Evolutionary conservation across 2,888 invertebrate species (phyloP).

Genomic region (Tipula unca): DNA sequence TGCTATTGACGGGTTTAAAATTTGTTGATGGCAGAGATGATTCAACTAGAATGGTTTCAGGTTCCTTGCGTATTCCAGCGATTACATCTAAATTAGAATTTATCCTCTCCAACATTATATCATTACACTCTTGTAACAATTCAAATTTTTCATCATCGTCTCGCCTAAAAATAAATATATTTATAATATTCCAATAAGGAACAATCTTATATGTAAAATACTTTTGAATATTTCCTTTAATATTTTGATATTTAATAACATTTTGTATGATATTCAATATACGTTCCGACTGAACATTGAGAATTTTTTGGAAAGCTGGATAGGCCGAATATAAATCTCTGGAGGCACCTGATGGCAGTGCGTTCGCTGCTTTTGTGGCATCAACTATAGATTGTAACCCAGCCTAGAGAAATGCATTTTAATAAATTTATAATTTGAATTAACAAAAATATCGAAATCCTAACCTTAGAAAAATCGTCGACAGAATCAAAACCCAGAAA

Average conservation of each 20-base stretch:
- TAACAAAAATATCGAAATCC: neutral
- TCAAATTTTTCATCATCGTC: conserved; percentile 63
- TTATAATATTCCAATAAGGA: no score
- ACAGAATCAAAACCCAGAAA: conserved; percentile 26
- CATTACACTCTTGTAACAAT: conserved; percentile 72
- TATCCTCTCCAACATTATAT: conserved; percentile 70
- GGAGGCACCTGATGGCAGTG: conserved; percentile 60
- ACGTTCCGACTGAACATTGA: conserved; percentile 54
- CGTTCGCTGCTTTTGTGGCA: conserved; percentile 62
- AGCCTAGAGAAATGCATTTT: conserved; percentile 20
- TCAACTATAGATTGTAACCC: conserved; percentile 57
- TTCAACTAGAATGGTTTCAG: conserved; percentile 45
- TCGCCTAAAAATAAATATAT: conserved; percentile 34
- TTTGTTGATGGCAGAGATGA: conserved; percentile 28
- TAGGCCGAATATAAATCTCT: conserved; percentile 69
- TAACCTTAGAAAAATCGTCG: conserved; percentile 35
- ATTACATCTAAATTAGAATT: conserved; percentile 63
- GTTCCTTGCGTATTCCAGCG: conserved; percentile 49
- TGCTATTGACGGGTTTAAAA: conserved; percentile 43
- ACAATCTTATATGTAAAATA: conserved; percentile 21
- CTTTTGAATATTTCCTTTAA: conserved; percentile 49
- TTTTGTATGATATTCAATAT: conserved; percentile 52
- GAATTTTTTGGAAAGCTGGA: conserved; percentile 59
- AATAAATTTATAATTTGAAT: neutral
- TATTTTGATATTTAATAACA: conserved; percentile 47